Evolutionary conservation across 1,140 invertebrate genomes (phyloP).

Genomic region (Hetaerina americana): DNA sequence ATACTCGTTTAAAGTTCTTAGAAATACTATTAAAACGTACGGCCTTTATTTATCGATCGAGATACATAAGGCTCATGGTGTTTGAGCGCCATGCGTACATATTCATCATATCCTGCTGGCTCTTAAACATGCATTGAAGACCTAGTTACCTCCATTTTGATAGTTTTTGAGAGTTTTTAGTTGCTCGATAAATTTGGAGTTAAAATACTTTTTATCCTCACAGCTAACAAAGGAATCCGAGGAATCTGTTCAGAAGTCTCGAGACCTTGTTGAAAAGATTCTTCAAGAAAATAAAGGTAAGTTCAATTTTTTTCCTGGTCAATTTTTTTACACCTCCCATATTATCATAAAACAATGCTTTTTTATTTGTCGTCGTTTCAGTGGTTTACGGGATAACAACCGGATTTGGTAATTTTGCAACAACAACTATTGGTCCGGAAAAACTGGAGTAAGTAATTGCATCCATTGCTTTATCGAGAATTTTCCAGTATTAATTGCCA

Average conservation of each 20-base stretch:
- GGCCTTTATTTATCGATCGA: too few relatives aligned
- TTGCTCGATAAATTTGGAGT: not conserved
- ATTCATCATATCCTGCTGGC: too few relatives aligned
- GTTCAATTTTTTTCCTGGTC: not conserved
- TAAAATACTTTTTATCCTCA: constrained; percentile 2
- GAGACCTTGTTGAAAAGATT: constrained; percentile 45
- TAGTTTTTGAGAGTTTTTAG: not conserved
- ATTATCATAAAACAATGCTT: not conserved
- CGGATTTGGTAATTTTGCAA: constrained; percentile 64
- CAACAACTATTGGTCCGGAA: constrained; percentile 40
- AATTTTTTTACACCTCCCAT: not conserved
- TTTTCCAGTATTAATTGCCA: too few relatives aligned
- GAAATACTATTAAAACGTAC: too few relatives aligned
- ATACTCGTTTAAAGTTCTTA: too few relatives aligned
- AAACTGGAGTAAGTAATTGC: constrained; percentile 46
- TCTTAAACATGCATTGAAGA: too few relatives aligned
- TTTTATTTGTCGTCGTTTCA: constrained; percentile 23
- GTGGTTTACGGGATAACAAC: constrained; percentile 64
- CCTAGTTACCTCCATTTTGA: not conserved
- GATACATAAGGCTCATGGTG: too few relatives aligned
- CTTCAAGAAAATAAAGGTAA: constrained; percentile 44
- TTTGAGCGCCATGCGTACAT: too few relatives aligned
- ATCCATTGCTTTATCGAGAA: too few relatives aligned
- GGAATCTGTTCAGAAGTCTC: constrained; percentile 36
- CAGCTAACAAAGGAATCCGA: constrained; percentile 41